These are phyloP conservation scores for Drosophila nigromelanica DNA, from an alignment of 1,140 invertebrate genomes.

Conservation along the genomic window DNA sequence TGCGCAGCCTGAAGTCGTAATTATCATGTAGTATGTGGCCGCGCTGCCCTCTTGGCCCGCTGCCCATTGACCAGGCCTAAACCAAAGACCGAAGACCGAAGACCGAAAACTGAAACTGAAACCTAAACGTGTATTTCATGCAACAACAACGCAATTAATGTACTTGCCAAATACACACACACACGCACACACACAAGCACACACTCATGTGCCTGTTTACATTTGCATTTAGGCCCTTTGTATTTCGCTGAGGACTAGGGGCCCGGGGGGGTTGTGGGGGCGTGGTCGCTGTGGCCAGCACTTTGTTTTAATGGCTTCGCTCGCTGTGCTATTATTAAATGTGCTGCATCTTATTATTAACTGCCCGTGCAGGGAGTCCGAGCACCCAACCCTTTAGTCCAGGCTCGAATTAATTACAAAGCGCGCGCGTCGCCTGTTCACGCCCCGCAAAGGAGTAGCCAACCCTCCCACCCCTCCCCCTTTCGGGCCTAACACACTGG, in stretches of 20 bases:
- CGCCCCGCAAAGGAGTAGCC: constrained; percentile 3
- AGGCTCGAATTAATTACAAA: constrained; percentile 41
- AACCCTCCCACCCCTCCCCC: not conserved
- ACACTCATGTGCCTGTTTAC: constrained; percentile 39
- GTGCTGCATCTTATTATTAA: constrained; percentile 76
- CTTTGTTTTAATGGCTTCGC: constrained; percentile 72
- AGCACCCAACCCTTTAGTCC: not conserved
- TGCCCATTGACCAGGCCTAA: constrained; percentile 34
- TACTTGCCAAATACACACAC: constrained; percentile 49
- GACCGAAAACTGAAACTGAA: constrained; percentile 39
- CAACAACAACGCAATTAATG: constrained; percentile 66
- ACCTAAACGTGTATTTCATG: constrained; percentile 35
- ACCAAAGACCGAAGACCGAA: not conserved
- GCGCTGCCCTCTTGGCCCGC: constrained; percentile 1
- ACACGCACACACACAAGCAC: not conserved
- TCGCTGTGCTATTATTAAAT: constrained; percentile 73
- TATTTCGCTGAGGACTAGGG: not conserved
- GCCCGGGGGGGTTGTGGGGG: constrained; percentile 53
- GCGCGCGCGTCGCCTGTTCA: constrained; percentile 29
- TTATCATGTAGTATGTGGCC: constrained; percentile 67
- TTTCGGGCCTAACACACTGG: constrained; percentile 12
- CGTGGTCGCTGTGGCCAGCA: constrained; percentile 65
- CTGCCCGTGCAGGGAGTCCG: constrained; percentile 16
- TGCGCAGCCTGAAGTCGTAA: constrained; percentile 75
- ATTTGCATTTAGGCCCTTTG: constrained; percentile 49